phyloP scores from a whole-genome alignment of 2,113 vertebrate species.

The Oryzias curvinotus region DNA sequence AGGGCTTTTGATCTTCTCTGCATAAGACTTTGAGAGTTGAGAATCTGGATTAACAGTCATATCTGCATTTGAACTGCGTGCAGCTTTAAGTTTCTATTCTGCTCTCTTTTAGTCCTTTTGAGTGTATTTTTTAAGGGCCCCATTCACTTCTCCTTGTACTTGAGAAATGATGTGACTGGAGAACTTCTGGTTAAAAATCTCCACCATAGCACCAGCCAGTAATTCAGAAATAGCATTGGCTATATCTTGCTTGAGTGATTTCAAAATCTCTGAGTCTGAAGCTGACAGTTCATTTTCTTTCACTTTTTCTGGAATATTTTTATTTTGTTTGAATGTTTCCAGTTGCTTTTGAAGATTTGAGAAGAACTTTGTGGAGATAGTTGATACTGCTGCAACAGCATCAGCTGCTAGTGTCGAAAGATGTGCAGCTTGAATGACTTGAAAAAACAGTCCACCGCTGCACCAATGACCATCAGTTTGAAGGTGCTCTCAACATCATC shows the following conservation, averaged over 20 bases:
- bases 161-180: constrained; percentile 26
- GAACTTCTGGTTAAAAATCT: constrained; percentile 38
- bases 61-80: constrained; percentile 12
- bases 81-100: constrained; percentile 23
- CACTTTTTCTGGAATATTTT: background rate
- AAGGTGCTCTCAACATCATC: constrained; percentile 15
- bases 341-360: constrained; percentile 12
- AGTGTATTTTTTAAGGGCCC: background rate
- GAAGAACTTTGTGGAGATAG: constrained; percentile 15
- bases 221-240: background rate
- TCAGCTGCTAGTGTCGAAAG: background rate
- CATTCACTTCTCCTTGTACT: constrained; percentile 8
- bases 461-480: constrained; percentile 20
- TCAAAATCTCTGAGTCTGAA: constrained; percentile 8
- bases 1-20: constrained; percentile 6
- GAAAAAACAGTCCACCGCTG: background rate
- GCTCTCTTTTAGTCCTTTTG: constrained; percentile 7
- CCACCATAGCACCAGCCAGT: constrained; percentile 15
- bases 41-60: constrained; percentile 9
- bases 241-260: constrained; percentile 21
- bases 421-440: background rate
- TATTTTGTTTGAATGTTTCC: background rate
- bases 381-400: background rate
- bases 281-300: background rate
- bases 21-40: background rate